A percentile compares a stretch with the other conserved stretches of the same genome.
These are phyloP conservation scores for Trichomalopsis sarcophagae DNA, from an alignment of 1,140 invertebrate species.

Conservation along the genomic window DNA sequence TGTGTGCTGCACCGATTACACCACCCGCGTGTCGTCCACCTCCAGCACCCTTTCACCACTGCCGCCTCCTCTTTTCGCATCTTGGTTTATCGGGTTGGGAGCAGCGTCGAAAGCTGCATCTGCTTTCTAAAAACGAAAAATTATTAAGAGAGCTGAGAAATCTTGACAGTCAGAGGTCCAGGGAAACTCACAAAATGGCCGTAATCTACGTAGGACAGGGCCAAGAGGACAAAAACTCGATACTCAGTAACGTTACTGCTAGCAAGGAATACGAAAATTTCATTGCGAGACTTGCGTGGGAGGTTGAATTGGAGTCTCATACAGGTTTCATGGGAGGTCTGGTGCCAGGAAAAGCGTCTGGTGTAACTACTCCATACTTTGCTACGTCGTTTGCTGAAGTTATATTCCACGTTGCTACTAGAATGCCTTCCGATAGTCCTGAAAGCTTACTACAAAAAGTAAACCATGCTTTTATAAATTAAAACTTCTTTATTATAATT, in stretches of 20 bases:
- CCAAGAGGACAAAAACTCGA: constrained; percentile 97
- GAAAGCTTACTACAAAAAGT: constrained; percentile 94
- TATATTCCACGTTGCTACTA: constrained; percentile 97
- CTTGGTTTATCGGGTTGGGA: constrained; percentile 93
- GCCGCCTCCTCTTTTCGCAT: constrained; percentile 91
- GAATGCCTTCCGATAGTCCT: constrained; percentile 92
- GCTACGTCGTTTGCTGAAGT: constrained; percentile 92
- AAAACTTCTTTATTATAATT: neutral
- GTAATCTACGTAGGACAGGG: constrained; percentile 98
- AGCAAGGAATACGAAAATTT: constrained; percentile 97
- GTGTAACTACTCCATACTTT: constrained; percentile 95
- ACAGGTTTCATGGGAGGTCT: constrained; percentile 97
- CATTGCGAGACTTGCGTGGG: constrained; percentile 95
- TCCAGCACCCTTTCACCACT: constrained; percentile 86
- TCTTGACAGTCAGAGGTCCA: constrained; percentile 90
- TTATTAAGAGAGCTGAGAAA: constrained; percentile 93
- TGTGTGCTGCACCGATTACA: constrained; percentile 62
- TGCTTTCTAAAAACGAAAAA: constrained; percentile 93
- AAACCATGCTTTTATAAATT: constrained; percentile 47
- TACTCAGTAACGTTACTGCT: constrained; percentile 83
- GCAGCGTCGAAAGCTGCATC: constrained; percentile 87
- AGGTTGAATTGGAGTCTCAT: constrained; percentile 95
- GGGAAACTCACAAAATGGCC: constrained; percentile 99
- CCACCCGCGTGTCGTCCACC: constrained; percentile 69
- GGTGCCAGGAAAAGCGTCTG: constrained; percentile 92